Evolutionary conservation across 2,113 vertebrate species (phyloP).

Genomic region (Chionomys nivalis): DNA sequence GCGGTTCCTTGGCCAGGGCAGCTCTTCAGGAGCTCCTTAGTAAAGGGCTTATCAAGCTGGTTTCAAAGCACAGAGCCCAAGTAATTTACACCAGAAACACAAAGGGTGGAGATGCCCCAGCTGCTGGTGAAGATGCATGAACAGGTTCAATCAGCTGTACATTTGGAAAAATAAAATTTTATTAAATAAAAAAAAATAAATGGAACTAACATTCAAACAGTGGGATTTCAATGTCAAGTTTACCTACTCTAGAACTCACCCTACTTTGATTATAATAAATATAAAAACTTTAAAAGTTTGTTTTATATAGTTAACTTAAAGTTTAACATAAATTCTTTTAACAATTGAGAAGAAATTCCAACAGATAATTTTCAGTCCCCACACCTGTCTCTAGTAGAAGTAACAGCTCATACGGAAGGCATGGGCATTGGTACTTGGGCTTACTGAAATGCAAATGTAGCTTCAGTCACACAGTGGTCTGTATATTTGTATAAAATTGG

Average conservation of each 20-base stretch:
- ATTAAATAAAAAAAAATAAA: too few species aligned
- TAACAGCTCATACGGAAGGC: conserved; percentile 58
- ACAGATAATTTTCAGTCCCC: neutral
- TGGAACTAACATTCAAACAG: neutral
- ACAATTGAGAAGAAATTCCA: conserved; percentile 53
- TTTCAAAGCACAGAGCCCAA: too few species aligned
- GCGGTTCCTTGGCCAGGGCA: too few species aligned
- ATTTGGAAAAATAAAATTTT: too few species aligned
- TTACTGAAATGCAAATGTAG: conserved; percentile 60
- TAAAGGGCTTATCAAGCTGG: too few species aligned
- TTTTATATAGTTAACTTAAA: conserved; percentile 22
- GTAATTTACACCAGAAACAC: too few species aligned
- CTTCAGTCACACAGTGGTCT: neutral
- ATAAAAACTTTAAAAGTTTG: neutral
- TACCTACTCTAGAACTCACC: neutral
- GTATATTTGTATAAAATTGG: neutral
- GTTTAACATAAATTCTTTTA: conserved; percentile 67
- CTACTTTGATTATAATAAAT: neutral
- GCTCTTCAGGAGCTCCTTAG: too few species aligned
- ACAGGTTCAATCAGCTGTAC: too few species aligned
- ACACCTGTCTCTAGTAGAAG: conserved; percentile 59
- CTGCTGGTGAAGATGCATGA: too few species aligned
- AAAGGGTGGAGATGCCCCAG: too few species aligned
- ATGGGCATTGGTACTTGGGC: conserved; percentile 71
- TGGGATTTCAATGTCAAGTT: neutral